These are phyloP conservation scores for Tetranychus cinnabarinus DNA, from an alignment of 1,140 invertebrate species.

Conservation along the genomic window DNA sequence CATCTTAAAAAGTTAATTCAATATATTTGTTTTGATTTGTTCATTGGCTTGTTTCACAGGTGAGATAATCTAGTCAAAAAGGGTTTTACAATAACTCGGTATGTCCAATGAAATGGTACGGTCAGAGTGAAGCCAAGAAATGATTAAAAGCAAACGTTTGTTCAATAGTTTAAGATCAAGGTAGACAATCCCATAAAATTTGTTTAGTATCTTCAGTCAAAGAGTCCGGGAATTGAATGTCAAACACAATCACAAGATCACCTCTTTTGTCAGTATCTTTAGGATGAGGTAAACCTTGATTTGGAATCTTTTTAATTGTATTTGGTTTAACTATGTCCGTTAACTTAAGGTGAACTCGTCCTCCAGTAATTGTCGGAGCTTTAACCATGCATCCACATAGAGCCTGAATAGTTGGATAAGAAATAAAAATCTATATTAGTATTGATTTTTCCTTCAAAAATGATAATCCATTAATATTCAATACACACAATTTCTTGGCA, in stretches of 20 bases:
- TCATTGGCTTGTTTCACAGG: too few relatives aligned
- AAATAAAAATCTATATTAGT: not conserved
- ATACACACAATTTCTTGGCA: not conserved
- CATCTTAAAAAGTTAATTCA: too few relatives aligned
- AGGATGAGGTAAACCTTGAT: conserved; percentile 77
- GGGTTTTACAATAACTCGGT: too few relatives aligned
- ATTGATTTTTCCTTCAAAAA: too few relatives aligned
- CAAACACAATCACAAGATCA: conserved; percentile 83
- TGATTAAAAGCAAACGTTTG: too few relatives aligned
- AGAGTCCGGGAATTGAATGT: conserved; percentile 83
- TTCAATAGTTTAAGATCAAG: conserved; percentile 16
- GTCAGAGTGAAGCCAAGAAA: too few relatives aligned
- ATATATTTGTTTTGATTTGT: too few relatives aligned
- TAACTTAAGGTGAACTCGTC: conserved; percentile 49
- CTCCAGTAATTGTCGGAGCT: conserved; percentile 71
- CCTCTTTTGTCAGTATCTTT: conserved; percentile 76
- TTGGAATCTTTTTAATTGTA: conserved; percentile 62
- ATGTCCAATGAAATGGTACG: too few relatives aligned
- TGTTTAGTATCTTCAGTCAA: conserved; percentile 60
- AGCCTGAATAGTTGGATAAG: conserved; percentile 24
- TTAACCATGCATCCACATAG: conserved; percentile 65
- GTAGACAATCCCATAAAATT: conserved; percentile 65
- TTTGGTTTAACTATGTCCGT: conserved; percentile 64
- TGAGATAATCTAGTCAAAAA: too few relatives aligned
- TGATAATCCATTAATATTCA: not conserved